Conservation (phyloP, 2,888 invertebrate species). For the Perithous albicinctus region DNA sequence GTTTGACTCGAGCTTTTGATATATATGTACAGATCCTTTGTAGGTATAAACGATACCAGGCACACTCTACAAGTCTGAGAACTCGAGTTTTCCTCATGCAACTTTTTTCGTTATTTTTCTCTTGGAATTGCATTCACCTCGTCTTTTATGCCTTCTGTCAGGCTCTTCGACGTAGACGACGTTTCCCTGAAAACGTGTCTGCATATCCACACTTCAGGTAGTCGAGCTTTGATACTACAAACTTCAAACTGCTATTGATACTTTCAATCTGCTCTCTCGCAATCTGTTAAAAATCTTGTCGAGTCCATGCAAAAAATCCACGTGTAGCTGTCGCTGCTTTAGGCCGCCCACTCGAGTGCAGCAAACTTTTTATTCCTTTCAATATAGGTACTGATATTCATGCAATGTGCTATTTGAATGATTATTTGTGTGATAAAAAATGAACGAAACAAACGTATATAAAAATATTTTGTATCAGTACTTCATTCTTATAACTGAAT, state of each 20-base stretch:
- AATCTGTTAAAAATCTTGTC: neutral
- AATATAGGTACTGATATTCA: neutral
- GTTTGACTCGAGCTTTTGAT: neutral
- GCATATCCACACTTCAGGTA: neutral
- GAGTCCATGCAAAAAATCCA: neutral
- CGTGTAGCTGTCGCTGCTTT: too few species aligned
- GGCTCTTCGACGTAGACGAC: neutral
- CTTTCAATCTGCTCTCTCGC: neutral
- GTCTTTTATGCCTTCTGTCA: neutral
- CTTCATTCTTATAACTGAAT: too few species aligned
- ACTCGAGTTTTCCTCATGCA: neutral
- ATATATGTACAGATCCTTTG: neutral
- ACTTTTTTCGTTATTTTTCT: neutral
- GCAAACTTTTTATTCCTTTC: constrained; percentile 25
- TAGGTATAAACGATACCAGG: neutral
- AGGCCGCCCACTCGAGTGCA: constrained; percentile 1
- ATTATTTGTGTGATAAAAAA: too few species aligned
- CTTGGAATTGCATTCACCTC: neutral
- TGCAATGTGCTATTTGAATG: constrained; percentile 7
- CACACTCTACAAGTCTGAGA: neutral
- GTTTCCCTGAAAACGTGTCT: neutral
- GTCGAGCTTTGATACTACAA: constrained; percentile 9
- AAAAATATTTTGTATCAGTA: too few species aligned
- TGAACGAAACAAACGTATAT: too few species aligned
- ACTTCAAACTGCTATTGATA: neutral